Percentiles rank a stretch among this genome's conserved stretches.
Conservation (phyloP, 2,797 vertebrate species). For the Amniataba percoides region DNA sequence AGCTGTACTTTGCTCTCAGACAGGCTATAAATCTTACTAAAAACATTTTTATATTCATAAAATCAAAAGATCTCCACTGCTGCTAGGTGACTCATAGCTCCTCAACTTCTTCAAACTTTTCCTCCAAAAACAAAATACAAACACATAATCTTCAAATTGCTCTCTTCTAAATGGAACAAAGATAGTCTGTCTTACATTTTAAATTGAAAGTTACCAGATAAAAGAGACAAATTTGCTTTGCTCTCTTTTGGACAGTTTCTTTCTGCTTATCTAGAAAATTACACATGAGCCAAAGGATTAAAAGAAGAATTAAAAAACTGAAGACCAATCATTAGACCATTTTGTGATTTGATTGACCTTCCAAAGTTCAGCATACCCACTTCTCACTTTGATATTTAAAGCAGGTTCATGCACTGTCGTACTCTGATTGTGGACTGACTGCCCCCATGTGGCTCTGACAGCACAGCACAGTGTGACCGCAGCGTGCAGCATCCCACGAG, state of each 20-base stretch:
- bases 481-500: background rate
- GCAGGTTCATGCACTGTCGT: too few relatives aligned
- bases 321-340: background rate
- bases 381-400: background rate
- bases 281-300: background rate
- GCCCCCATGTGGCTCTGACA: conserved; percentile 64
- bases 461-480: conserved; percentile 23
- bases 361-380: background rate
- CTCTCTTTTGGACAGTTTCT: background rate
- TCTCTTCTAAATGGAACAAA: background rate
- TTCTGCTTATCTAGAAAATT: background rate
- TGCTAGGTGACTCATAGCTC: background rate
- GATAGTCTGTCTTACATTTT: background rate
- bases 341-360: background rate
- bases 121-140: background rate
- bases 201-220: background rate
- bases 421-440: conserved; percentile 43
- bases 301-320: background rate
- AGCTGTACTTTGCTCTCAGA: background rate
- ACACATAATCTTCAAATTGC: background rate
- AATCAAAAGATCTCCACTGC: background rate
- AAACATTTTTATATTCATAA: background rate
- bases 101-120: background rate
- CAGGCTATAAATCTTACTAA: background rate
- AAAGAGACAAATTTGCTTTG: background rate